Evolutionary conservation across 53 echinoderm and acorn worm genomes (phyloP).

Genomic region (Apostichopus leukothele): DNA sequence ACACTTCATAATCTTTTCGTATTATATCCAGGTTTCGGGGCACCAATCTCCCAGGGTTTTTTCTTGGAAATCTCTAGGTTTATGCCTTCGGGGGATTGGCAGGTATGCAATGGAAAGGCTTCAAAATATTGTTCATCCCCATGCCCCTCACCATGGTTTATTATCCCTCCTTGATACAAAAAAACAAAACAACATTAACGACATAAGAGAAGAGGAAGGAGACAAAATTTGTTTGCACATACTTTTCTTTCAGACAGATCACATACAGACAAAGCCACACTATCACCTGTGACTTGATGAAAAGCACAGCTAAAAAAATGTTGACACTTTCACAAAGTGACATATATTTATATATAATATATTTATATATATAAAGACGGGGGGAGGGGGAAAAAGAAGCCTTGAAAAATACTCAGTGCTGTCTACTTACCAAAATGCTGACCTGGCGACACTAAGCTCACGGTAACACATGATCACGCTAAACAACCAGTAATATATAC

Average conservation of each 20-base stretch:
- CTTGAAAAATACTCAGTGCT: conserved; percentile 35
- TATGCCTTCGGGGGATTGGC: no score
- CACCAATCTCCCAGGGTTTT: no score
- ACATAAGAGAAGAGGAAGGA: not conserved
- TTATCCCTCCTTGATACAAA: no score
- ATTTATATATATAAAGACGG: conserved; percentile 33
- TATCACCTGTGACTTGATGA: conserved; percentile 44
- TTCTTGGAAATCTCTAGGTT: no score
- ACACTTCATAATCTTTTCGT: no score
- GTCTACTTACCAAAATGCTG: conserved; percentile 22
- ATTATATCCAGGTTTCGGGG: no score
- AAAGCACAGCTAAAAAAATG: conserved; percentile 41
- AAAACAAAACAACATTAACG: not conserved
- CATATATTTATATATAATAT: conserved; percentile 33
- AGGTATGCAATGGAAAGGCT: no score
- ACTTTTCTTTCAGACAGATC: conserved; percentile 38
- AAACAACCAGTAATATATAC: conserved; percentile 2
- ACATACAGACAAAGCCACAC: conserved; percentile 35
- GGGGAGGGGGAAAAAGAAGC: not conserved
- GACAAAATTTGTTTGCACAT: conserved; percentile 25
- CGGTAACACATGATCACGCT: conserved; percentile 16
- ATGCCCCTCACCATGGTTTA: no score
- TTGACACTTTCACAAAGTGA: conserved; percentile 45
- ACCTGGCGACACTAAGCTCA: conserved; percentile 28
- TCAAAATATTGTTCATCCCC: no score